Evolutionary conservation across 2,113 vertebrate genomes (phyloP).

Genomic region (Ceuthmochares aereus): DNA sequence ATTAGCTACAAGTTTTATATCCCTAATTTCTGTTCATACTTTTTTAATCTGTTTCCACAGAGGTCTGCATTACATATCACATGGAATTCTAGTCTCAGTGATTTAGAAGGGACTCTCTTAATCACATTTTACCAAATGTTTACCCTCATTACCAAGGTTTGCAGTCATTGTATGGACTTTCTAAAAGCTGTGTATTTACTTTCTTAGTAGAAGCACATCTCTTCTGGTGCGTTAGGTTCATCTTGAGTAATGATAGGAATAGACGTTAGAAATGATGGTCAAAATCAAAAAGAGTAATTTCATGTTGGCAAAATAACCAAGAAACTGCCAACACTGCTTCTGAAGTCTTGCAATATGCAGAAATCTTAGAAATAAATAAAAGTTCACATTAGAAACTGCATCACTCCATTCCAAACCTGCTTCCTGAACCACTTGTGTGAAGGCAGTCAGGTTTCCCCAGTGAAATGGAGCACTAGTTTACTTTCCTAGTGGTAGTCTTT

Average conservation of each 20-base stretch:
- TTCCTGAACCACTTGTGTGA: not conserved
- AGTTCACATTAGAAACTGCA: not conserved
- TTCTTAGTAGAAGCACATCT: not conserved
- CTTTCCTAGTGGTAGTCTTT: not conserved
- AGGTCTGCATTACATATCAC: not conserved
- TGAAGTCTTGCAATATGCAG: not conserved
- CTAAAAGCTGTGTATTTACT: not conserved
- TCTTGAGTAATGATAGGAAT: not conserved
- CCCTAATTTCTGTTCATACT: not conserved
- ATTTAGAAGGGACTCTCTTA: not conserved
- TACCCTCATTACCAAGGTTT: not conserved
- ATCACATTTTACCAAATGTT: not conserved
- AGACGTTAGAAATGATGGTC: not conserved
- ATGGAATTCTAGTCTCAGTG: not conserved
- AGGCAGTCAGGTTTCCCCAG: not conserved
- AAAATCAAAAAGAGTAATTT: not conserved
- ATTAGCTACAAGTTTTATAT: not conserved
- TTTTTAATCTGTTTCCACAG: not conserved
- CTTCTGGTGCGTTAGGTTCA: not conserved
- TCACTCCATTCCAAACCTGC: not conserved
- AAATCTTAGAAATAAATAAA: not conserved
- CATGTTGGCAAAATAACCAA: not conserved
- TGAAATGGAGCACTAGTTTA: not conserved
- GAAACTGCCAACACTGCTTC: not conserved
- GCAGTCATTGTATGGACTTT: not conserved